A percentile compares a stretch with the other conserved stretches of the same genome.
Evolutionary conservation across 2,888 invertebrate genomes (phyloP).

Genomic region (Mythimna loreyi): DNA sequence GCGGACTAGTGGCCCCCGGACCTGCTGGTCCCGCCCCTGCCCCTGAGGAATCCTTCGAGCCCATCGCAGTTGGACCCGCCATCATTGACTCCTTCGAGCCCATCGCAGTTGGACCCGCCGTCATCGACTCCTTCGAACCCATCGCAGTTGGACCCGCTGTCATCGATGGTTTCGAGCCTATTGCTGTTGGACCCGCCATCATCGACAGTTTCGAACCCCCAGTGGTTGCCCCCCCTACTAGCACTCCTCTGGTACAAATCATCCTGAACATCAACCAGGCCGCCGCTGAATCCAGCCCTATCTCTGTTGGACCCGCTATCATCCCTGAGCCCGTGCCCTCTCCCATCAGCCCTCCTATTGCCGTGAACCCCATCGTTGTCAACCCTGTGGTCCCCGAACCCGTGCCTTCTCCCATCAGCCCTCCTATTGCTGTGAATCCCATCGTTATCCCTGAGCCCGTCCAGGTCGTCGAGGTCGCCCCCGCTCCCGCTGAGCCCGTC

Average conservation of each 20-base stretch:
- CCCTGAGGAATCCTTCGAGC: conserved; percentile 31
- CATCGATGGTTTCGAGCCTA: conserved; percentile 24
- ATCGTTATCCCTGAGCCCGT: conserved; percentile 21
- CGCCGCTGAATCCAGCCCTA: conserved; percentile 20
- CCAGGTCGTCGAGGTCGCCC: no score
- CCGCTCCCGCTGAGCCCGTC: conserved; percentile 59
- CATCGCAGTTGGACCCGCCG: conserved; percentile 72
- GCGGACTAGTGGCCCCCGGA: conserved; percentile 49
- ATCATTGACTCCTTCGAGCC: conserved; percentile 67
- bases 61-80: conserved; percentile 48
- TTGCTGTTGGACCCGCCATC: conserved; percentile 56
- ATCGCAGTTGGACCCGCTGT: conserved; percentile 63
- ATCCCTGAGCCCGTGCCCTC: conserved; percentile 47
- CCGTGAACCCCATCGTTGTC: conserved; percentile 5
- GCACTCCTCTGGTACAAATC: conserved; percentile 67
- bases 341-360: conserved; percentile 6
- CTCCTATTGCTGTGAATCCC: conserved; percentile 3
- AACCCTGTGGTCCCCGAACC: conserved; percentile 30
- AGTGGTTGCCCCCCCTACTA: conserved; percentile 10
- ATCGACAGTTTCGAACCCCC: conserved; percentile 9
- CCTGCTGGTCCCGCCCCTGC: conserved; percentile 44
- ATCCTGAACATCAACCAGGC: conserved; percentile 67
- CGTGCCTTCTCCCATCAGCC: neutral
- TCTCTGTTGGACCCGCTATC: conserved; percentile 62
- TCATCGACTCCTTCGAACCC: no score